Percentiles rank a stretch among this genome's conserved stretches.
Conservation (phyloP, 2,113 vertebrate species). For the Chroicocephalus ridibundus region DNA sequence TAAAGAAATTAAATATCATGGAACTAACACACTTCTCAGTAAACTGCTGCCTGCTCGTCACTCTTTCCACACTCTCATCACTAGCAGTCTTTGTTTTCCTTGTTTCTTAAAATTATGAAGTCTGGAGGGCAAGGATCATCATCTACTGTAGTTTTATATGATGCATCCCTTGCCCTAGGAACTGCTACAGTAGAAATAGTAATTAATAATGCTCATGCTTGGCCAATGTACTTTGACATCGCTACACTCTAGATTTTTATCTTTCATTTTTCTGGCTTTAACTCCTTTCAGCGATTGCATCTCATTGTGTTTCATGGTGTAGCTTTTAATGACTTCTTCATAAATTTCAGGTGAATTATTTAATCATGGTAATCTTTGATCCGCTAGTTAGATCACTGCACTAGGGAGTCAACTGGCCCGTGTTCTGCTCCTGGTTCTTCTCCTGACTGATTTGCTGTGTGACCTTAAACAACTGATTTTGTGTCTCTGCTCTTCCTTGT, state of each 20-base stretch:
- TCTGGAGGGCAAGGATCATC: not conserved
- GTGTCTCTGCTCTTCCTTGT: conserved; percentile 34
- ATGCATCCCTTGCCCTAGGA: conserved; percentile 1
- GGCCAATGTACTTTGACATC: not conserved
- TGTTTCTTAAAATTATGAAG: conserved; percentile 7
- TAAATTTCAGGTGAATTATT: conserved; percentile 17
- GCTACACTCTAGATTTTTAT: conserved; percentile 17
- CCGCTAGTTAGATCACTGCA: not conserved
- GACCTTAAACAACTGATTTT: conserved; percentile 20
- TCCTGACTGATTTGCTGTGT: conserved; percentile 14
- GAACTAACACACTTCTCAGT: not conserved
- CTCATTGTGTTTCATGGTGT: conserved; percentile 38
- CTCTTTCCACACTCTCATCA: not conserved
- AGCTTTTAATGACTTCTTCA: conserved; percentile 43
- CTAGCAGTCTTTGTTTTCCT: conserved; percentile 25
- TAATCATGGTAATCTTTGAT: not conserved
- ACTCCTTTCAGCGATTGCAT: conserved; percentile 20
- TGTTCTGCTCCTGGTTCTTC: conserved; percentile 19
- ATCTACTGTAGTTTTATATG: not conserved
- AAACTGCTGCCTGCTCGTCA: not conserved
- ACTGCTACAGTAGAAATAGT: not conserved
- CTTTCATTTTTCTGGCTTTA: conserved; percentile 31
- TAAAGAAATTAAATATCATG: not conserved
- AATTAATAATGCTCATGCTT: conserved; percentile 3
- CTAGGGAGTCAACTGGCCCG: not conserved